Conservation (phyloP, 2,888 invertebrate genomes). For the Lasioglossum calceatum region DNA sequence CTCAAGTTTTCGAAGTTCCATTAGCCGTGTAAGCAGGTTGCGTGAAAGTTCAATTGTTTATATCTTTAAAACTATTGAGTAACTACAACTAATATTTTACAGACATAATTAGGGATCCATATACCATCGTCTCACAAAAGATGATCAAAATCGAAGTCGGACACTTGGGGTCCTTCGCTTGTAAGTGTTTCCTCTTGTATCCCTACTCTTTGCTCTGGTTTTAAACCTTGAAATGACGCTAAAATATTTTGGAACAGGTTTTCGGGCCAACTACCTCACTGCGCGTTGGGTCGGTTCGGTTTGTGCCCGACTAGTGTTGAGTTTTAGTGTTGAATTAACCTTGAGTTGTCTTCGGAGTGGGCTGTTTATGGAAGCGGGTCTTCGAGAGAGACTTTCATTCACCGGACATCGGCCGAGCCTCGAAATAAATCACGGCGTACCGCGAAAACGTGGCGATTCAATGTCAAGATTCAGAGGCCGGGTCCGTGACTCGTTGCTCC, state of each 20-base stretch:
- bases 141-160: no score
- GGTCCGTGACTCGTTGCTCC: constrained; percentile 32
- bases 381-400: constrained; percentile 11
- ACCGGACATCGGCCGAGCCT: not conserved
- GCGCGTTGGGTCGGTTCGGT: not conserved
- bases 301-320: not conserved
- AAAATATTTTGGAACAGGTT: not conserved
- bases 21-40: no score
- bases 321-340: not conserved
- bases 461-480: constrained; percentile 63
- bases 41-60: no score
- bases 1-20: no score
- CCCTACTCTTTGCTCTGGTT: no score
- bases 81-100: no score
- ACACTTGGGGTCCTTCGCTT: no score
- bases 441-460: constrained; percentile 42
- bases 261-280: not conserved
- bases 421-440: constrained; percentile 29
- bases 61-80: no score
- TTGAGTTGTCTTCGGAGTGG: not conserved
- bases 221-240: not conserved
- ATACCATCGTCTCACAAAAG: no score
- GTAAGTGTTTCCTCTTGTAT: no score
- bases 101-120: no score
- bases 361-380: not conserved